Evolutionary conservation across 2,888 invertebrate species (phyloP).

Genomic region (Drosophila bunnanda): DNA sequence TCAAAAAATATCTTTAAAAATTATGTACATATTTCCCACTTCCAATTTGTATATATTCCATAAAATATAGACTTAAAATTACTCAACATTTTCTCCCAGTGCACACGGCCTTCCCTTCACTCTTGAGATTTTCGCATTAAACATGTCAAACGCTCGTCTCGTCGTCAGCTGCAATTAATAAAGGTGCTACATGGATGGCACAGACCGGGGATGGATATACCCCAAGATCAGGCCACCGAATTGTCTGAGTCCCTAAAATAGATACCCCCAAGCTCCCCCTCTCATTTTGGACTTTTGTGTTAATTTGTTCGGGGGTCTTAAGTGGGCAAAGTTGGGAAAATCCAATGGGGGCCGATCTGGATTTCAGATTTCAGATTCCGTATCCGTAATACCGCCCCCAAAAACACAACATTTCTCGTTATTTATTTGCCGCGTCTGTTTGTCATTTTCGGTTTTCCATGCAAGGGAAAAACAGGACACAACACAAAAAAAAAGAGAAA

Average conservation of each 20-base stretch:
- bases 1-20: background rate
- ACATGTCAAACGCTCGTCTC: constrained; percentile 77
- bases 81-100: background rate
- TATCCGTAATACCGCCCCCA: constrained; percentile 15
- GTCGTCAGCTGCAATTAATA: constrained; percentile 81
- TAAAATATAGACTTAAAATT: background rate
- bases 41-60: background rate
- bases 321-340: constrained; percentile 54
- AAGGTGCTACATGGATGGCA: constrained; percentile 80
- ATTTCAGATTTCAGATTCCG: background rate
- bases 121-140: constrained; percentile 67
- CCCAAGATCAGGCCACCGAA: constrained; percentile 45
- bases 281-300: constrained; percentile 43
- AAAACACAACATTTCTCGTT: constrained; percentile 48
- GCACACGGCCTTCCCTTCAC: background rate
- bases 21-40: background rate
- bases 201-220: constrained; percentile 25
- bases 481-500: background rate
- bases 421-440: constrained; percentile 79
- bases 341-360: constrained; percentile 29
- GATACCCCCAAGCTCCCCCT: constrained; percentile 20
- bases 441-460: constrained; percentile 61
- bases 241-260: constrained; percentile 46
- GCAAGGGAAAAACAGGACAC: background rate
- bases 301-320: constrained; percentile 64